Evolutionary conservation across 2,797 vertebrate genomes (phyloP), one percentile per base, ranked within the genome.

Genomic region (Sus cebifrons): DNA sequence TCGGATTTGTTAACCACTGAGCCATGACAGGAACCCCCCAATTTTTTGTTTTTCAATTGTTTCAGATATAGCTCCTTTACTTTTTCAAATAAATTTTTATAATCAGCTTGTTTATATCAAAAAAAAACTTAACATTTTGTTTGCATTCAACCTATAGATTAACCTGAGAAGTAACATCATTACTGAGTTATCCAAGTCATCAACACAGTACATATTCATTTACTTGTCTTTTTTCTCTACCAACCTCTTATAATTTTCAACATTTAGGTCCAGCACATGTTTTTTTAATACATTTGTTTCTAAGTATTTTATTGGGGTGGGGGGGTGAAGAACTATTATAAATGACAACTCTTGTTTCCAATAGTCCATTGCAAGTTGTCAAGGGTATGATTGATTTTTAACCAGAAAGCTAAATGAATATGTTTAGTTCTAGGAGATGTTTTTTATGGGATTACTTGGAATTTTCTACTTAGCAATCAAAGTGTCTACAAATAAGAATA

Each of bases 271-370:
- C 11, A 68, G 0, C 21, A 54, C 5, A 16, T 5, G 21, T 65
- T 62, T 58, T 58, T 58, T 83, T 84, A 49, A 64, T 73, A 75
- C 23, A 70, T 62, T 52, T 73, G 75, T 40, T 91, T 95, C 44
- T 74, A 81, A 89, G 17, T 29, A 78, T 60, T 79, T 83, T 18
- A 68, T 29, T 79, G 74, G 6, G 6, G 21, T 32, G 10, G 10
- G 21, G 91, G 3, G 36, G 36, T 36, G 36, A 77, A 12, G 20
- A 16, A 94, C 2, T 54, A 52, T 18, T 73, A 0, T 62, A 81
- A 49, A n/a, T 36, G 32, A 8, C 11, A 75, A 27, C 5, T 68
- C 12, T 86, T 95, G 32, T 87, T 77, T 71, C n/a, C 1, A 56
- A 6, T 58, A 17, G 32, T 75, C 21, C 18, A 29, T 44, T 29